Conservation (phyloP, 2,113 vertebrate genomes). For the Corythornis vintsioides region DNA sequence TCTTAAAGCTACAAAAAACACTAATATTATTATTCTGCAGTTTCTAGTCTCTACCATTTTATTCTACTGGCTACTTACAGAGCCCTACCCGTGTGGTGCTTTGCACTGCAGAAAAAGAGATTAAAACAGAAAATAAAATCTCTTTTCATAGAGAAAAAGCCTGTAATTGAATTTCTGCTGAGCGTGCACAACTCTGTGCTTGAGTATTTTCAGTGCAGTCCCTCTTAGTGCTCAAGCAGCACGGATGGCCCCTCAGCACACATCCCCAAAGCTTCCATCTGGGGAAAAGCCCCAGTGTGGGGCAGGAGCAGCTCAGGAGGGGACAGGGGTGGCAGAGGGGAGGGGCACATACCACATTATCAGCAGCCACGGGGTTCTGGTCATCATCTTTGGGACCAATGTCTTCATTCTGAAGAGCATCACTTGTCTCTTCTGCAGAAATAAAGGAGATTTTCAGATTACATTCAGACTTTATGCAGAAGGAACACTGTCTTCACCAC, state of each 20-base stretch:
- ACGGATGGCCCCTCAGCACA: neutral
- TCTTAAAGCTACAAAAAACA: neutral
- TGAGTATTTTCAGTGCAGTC: neutral
- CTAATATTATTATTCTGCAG: neutral
- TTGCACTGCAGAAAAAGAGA: neutral
- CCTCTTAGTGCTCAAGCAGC: neutral
- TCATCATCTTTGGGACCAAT: conserved; percentile 77
- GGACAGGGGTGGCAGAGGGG: neutral
- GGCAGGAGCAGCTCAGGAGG: neutral
- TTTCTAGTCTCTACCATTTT: neutral
- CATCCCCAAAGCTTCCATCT: neutral
- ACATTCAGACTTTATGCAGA: neutral
- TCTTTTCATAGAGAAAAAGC: neutral
- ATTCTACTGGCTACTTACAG: neutral
- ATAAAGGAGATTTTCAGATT: conserved; percentile 46
- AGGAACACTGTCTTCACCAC: neutral
- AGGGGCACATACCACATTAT: conserved; percentile 87
- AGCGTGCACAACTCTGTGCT: neutral
- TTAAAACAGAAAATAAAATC: too few relatives aligned
- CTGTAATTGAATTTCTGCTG: neutral
- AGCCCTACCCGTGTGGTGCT: neutral
- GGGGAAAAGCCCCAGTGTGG: neutral
- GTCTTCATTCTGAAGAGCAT: conserved; percentile 81
- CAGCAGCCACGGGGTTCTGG: conserved; percentile 70
- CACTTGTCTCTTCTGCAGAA: conserved; percentile 83